Evolutionary conservation across 1,140 invertebrate genomes (phyloP), one percentile per base, ranked within the genome.

Genomic region (Bombyx mori): DNA sequence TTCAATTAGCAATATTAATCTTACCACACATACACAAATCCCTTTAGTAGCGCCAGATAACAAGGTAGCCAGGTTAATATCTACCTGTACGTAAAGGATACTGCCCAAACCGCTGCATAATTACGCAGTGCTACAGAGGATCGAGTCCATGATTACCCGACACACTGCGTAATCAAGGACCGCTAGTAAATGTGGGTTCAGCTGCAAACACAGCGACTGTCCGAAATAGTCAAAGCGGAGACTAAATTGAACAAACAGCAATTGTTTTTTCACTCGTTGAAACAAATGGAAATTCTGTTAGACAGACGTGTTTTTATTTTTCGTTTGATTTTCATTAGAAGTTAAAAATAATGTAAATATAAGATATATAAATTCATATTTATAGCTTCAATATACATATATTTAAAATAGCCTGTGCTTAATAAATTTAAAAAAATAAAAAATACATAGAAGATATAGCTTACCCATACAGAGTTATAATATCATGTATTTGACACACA

Each of bases 111-210:
- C 57, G 44, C 52, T 54, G 58, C 53, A 61, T 66, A 62, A 62
- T 69, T 62, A 62, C 62, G 49, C 12, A 62, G 47, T 53, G 49
- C 49, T 46, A 44, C 18, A 46, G 18, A 48, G 35, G 7, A 58
- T 49, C 50, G 53, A 47, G 49, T 51, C 51, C 57, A 52, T 67
- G 62, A 64, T 58, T 64, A 61, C 50, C 43, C 10, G 54, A 50
- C n/a, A 45, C 53, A 26, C 57, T 52, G 35, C 57, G 60, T 70
- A 67, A 70, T 70, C 56, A 66, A 66, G 61, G 63, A 57, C 60
- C 58, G 56, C 43, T 57, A 49, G 52, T 60, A 57, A 62, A 51
- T 54, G 60, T 56, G 46, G 56, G 47, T 44, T 44, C 35, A 54
- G 49, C 45, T 53, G 44, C 50, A 54, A 44, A 61, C 54, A 65